Evolutionary conservation across 2,113 vertebrate genomes (phyloP).

Genomic region (Anhinga anhinga): DNA sequence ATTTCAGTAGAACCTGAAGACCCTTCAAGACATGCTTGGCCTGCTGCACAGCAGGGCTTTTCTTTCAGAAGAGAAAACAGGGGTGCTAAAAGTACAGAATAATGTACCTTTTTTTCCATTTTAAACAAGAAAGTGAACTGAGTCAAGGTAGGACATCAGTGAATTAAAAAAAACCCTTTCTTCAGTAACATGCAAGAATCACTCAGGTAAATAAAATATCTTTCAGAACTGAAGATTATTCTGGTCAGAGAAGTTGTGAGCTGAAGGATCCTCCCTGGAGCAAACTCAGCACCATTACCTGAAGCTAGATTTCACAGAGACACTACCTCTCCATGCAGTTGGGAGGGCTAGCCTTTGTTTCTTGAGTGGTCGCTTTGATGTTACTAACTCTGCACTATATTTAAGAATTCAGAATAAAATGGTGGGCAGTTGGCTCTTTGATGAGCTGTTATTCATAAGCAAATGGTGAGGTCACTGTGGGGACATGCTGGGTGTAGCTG

Average conservation of each 20-base stretch:
- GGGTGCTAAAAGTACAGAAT: neutral
- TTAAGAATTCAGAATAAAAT: neutral
- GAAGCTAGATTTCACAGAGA: neutral
- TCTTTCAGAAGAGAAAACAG: neutral
- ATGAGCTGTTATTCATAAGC: constrained; percentile 18
- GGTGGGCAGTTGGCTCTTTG: neutral
- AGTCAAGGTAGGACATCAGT: neutral
- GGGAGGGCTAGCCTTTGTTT: neutral
- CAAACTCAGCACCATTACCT: neutral
- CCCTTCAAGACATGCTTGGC: neutral
- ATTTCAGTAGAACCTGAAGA: neutral
- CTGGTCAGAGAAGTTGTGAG: neutral
- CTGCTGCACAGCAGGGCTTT: neutral
- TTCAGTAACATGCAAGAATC: neutral
- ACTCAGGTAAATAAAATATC: neutral
- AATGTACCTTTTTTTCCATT: neutral
- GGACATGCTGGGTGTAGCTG: neutral
- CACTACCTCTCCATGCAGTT: neutral
- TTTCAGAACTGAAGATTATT: neutral
- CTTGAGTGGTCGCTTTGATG: constrained; percentile 18
- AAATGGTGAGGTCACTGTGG: neutral
- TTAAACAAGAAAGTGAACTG: neutral
- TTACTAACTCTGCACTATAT: neutral
- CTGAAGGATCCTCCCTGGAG: neutral
- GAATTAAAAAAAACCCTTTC: neutral